Conservation (phyloP, 30 jellyfish, hydroid and myxozoan genomes). For the Chironex yamaguchii region DNA sequence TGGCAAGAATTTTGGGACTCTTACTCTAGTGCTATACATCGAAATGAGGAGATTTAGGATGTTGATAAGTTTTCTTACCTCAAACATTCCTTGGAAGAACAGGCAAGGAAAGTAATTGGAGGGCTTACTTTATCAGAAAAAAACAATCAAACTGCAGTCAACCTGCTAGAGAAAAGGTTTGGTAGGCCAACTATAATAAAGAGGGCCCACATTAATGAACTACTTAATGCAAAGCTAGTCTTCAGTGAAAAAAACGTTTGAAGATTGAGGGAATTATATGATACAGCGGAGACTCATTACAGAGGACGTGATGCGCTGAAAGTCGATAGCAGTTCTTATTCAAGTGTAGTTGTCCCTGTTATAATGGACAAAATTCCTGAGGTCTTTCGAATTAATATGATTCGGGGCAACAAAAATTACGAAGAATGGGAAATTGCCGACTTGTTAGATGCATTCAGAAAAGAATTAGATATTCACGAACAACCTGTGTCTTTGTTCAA, state of each 20-base stretch:
- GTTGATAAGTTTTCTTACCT: slow-evolving; percentile 5
- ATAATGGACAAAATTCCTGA: slow-evolving; percentile 17
- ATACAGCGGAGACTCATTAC: slow-evolving; percentile 8
- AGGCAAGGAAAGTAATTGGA: slow-evolving; percentile 1
- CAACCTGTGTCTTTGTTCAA: not conserved
- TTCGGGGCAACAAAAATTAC: slow-evolving; percentile 10
- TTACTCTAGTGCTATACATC: not conserved
- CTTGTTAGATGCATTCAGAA: slow-evolving; percentile 16
- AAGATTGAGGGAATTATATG: slow-evolving; percentile 5
- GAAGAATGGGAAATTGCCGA: slow-evolving; percentile 24
- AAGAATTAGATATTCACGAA: slow-evolving; percentile 20
- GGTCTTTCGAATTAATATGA: slow-evolving; percentile 4
- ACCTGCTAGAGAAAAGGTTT: slow-evolving; percentile 7
- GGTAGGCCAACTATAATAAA: not conserved
- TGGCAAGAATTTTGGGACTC: slow-evolving; percentile 14
- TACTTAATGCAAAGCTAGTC: not conserved
- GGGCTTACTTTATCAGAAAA: not conserved
- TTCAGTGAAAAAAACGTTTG: slow-evolving; percentile 6
- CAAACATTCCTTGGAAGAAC: not conserved
- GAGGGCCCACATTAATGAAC: slow-evolving; percentile 7
- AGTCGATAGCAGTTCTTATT: not conserved
- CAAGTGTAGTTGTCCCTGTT: slow-evolving; percentile 7
- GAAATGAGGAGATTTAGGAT: not conserved
- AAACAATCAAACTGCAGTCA: not conserved
- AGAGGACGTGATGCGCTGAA: slow-evolving; percentile 17